Evolutionary conservation across 2,113 vertebrate genomes (phyloP).

Genomic region (Xenopus borealis): DNA sequence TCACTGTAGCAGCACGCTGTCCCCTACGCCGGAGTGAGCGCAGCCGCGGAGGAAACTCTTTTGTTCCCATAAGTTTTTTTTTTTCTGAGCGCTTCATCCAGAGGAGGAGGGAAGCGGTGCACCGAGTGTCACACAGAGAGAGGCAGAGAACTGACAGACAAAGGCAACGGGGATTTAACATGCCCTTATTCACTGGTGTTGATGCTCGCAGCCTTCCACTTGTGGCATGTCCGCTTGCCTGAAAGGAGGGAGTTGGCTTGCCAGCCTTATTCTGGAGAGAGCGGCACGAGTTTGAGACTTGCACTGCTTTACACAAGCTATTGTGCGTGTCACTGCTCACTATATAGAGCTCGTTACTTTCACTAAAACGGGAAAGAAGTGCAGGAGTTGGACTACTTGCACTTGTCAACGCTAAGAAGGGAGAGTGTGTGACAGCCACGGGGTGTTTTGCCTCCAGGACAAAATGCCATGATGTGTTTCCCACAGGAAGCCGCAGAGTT

Average conservation of each 20-base stretch:
- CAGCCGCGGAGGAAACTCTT: slow-evolving; percentile 64
- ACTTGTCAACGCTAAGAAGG: neutral
- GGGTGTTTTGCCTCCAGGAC: slow-evolving; percentile 34
- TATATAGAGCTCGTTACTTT: neutral
- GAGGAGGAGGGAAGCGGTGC: slow-evolving; percentile 4
- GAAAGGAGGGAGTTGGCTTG: slow-evolving; percentile 10
- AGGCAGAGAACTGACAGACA: slow-evolving; percentile 10
- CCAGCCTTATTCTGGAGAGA: slow-evolving; percentile 39
- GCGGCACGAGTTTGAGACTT: neutral
- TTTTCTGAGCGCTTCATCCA: slow-evolving; percentile 58
- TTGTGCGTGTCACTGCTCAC: too few species aligned
- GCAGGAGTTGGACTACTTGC: neutral
- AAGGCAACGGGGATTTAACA: neutral
- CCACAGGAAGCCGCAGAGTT: slow-evolving; percentile 69
- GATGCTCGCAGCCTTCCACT: neutral
- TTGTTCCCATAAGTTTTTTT: slow-evolving; percentile 84
- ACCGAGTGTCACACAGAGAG: neutral
- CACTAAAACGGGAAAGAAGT: neutral
- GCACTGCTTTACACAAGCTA: too few species aligned
- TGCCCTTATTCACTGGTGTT: too few species aligned
- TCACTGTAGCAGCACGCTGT: slow-evolving; percentile 22
- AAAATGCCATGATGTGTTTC: slow-evolving; percentile 70
- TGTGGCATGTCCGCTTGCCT: neutral
- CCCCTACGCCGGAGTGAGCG: neutral
- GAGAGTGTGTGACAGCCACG: neutral